A percentile compares a stretch with the other conserved stretches of the same genome.
Conservation (phyloP, 2,888 invertebrate genomes). For the Mythimna ferrago region DNA sequence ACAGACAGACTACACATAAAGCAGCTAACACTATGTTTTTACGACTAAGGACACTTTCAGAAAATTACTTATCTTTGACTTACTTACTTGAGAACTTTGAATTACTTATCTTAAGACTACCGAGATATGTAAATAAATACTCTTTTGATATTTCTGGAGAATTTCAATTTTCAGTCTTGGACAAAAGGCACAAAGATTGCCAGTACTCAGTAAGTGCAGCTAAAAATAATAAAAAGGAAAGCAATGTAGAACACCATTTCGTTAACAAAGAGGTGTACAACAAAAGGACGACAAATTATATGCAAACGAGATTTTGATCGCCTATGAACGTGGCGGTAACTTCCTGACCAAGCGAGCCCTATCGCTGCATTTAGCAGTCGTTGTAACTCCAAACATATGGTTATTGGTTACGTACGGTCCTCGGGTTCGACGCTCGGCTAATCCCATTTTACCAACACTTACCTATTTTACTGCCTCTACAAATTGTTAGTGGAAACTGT, state of each 20-base stretch:
- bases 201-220: slow-evolving; percentile 42
- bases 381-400: slow-evolving; percentile 52
- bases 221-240: slow-evolving; percentile 32
- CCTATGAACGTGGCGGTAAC: slow-evolving; percentile 38
- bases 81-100: too few relatives aligned
- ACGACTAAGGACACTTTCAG: slow-evolving; percentile 42
- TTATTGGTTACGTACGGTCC: slow-evolving; percentile 54
- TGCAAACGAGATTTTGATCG: slow-evolving; percentile 52
- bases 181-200: slow-evolving; percentile 39
- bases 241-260: slow-evolving; percentile 21
- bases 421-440: slow-evolving; percentile 58
- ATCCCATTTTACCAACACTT: slow-evolving; percentile 58
- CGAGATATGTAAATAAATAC: slow-evolving; percentile 44
- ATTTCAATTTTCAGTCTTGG: slow-evolving; percentile 43
- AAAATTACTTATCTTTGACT: slow-evolving; percentile 47
- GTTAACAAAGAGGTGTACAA: slow-evolving; percentile 33
- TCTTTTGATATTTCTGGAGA: slow-evolving; percentile 34
- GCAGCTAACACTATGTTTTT: slow-evolving; percentile 39
- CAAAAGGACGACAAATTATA: slow-evolving; percentile 38
- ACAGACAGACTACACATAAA: slow-evolving; percentile 28
- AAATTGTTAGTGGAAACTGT: slow-evolving; percentile 54
- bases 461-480: slow-evolving; percentile 56
- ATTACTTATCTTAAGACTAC: slow-evolving; percentile 25
- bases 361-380: slow-evolving; percentile 50
- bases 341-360: slow-evolving; percentile 45